Evolutionary conservation across 2,797 vertebrate species (phyloP).

Genomic region (Austrolebias charrua): DNA sequence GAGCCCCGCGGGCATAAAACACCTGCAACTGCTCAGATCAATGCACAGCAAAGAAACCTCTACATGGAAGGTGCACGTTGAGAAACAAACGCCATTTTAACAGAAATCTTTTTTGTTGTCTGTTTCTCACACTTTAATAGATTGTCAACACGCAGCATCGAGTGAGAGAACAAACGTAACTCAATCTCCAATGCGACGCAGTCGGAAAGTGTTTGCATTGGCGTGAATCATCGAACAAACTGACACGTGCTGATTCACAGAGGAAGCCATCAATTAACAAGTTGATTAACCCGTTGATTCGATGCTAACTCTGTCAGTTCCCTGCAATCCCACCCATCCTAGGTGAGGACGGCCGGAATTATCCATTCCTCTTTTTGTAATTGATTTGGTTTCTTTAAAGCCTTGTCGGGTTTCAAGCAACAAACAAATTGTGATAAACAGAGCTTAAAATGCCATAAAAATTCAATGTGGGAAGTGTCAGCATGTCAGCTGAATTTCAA

Average conservation of each 20-base stretch:
- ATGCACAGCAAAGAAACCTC: slow-evolving; percentile 20
- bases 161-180: background rate
- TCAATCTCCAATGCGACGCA: background rate
- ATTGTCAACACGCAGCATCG: background rate
- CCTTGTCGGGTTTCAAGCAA: slow-evolving; percentile 49
- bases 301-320: slow-evolving; percentile 9
- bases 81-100: slow-evolving; percentile 11
- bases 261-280: slow-evolving; percentile 14
- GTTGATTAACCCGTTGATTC: slow-evolving; percentile 29
- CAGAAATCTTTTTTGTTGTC: slow-evolving; percentile 9
- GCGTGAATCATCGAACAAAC: slow-evolving; percentile 16
- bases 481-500: slow-evolving; percentile 60
- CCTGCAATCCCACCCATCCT: slow-evolving; percentile 5
- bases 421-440: slow-evolving; percentile 65
- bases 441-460: slow-evolving; percentile 50
- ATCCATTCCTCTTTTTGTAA: slow-evolving; percentile 28
- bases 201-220: slow-evolving; percentile 18
- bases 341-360: background rate
- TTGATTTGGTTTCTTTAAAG: slow-evolving; percentile 48
- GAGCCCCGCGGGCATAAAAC: slow-evolving; percentile 33
- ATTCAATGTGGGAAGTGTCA: slow-evolving; percentile 35
- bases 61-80: background rate
- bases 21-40: slow-evolving; percentile 51
- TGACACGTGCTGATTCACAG: slow-evolving; percentile 12
- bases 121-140: background rate